Conservation (phyloP, 2,888 invertebrate species). For the Tillus elongatus region DNA sequence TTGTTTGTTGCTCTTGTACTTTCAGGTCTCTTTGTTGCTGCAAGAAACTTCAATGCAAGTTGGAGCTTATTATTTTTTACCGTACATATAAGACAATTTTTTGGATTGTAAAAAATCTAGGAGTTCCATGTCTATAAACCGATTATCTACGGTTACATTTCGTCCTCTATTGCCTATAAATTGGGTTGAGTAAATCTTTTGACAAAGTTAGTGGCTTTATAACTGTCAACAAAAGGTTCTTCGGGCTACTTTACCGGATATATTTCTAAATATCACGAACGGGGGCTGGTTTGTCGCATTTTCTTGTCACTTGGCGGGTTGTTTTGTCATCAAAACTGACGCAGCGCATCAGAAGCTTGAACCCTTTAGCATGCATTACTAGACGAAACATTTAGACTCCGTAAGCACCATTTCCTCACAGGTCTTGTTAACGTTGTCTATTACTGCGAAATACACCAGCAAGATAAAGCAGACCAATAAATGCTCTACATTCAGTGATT, state of each 20-base stretch:
- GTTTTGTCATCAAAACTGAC: constrained; percentile 11
- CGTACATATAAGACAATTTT: constrained; percentile 2
- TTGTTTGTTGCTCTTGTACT: constrained; percentile 1
- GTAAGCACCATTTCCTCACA: neutral
- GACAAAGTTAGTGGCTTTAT: neutral
- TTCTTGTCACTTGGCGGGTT: constrained; percentile 11
- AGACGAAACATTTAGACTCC: constrained; percentile 2
- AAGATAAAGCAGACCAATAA: constrained; percentile 3
- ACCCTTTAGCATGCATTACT: neutral
- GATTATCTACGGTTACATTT: neutral
- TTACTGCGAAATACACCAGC: constrained; percentile 2
- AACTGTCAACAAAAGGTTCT: neutral
- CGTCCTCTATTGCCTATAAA: constrained; percentile 1
- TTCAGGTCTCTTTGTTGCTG: constrained; percentile 2
- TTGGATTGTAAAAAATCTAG: neutral
- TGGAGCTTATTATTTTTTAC: neutral
- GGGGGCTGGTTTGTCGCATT: constrained; percentile 14
- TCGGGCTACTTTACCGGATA: too few relatives aligned
- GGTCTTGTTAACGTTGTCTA: neutral
- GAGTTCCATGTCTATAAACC: constrained; percentile 2
- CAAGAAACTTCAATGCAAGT: neutral
- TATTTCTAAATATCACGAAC: constrained; percentile 10
- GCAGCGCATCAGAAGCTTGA: constrained; percentile 11
- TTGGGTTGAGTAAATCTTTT: neutral
- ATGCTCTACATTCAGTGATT: constrained; percentile 1